phyloP scores from a whole-genome alignment of 2,797 vertebrate genomes.

The Megaceryle alcyon region DNA sequence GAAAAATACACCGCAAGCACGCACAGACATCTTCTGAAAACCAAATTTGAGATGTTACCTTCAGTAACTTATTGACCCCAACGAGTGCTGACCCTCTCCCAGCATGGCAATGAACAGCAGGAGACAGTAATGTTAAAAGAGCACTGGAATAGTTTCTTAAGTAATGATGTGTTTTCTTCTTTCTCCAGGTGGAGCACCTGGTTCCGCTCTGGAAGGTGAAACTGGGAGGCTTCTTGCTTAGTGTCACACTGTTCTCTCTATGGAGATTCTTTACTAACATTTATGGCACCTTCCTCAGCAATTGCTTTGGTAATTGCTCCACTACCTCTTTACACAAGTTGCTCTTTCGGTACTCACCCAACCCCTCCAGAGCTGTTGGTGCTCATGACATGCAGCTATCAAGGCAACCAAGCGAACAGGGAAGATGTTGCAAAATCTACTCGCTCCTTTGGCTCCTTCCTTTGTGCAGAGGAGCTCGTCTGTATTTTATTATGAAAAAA shows the following conservation, averaged over 20 bases:
- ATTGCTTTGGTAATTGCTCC: background rate
- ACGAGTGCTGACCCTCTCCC: background rate
- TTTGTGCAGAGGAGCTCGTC: background rate
- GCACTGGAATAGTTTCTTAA: background rate
- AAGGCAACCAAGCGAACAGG: background rate
- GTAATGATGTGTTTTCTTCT: background rate
- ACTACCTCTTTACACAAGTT: background rate
- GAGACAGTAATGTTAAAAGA: background rate
- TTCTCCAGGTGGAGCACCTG: background rate
- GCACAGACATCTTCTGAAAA: background rate
- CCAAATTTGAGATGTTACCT: background rate
- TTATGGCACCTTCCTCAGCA: background rate
- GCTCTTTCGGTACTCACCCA: background rate
- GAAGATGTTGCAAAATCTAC: background rate
- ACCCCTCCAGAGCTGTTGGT: background rate
- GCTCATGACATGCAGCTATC: background rate
- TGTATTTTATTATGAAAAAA: background rate
- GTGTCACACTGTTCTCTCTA: background rate
- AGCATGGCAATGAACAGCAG: background rate
- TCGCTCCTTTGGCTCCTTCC: background rate
- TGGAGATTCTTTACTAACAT: background rate
- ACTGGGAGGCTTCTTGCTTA: background rate
- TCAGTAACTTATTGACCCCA: background rate
- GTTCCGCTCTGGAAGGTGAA: background rate
- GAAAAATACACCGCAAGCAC: background rate